phyloP scores from a whole-genome alignment of 53 echinoderm and acorn worm species.

The Hippasteria phrygiana region DNA sequence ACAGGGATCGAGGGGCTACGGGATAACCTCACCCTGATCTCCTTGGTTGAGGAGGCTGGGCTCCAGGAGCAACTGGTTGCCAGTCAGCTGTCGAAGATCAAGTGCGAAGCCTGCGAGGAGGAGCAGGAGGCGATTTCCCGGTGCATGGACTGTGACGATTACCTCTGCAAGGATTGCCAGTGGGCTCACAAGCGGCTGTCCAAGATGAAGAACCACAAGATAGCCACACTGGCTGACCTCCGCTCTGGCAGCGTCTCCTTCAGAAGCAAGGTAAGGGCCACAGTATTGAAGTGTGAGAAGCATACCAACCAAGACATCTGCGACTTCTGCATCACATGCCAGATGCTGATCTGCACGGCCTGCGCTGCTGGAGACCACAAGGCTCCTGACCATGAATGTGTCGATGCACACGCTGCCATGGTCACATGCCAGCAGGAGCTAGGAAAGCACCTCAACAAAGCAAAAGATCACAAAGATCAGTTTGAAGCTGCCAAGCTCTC shows the following conservation, averaged over 20 bases:
- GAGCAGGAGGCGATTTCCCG: conserved; percentile 48
- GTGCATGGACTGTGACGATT: conserved; percentile 62
- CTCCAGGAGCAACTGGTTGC: conserved; percentile 58
- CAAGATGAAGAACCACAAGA: conserved; percentile 64
- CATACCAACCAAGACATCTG: conserved; percentile 53
- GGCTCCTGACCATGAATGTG: conserved; percentile 18
- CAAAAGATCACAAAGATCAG: conserved; percentile 53
- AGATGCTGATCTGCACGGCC: conserved; percentile 49
- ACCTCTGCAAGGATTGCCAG: conserved; percentile 59
- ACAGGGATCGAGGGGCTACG: conserved; percentile 35
- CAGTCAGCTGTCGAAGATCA: conserved; percentile 52
- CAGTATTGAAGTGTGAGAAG: conserved; percentile 25
- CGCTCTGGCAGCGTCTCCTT: conserved; percentile 41
- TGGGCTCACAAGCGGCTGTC: conserved; percentile 57
- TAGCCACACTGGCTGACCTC: conserved; percentile 51
- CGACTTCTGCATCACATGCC: conserved; percentile 53
- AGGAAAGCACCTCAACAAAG: conserved; percentile 6
- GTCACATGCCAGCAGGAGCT: conserved; percentile 38
- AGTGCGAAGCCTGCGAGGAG: conserved; percentile 54
- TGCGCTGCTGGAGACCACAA: conserved; percentile 50
- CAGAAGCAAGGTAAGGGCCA: conserved; percentile 41
- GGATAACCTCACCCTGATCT: conserved; percentile 52
- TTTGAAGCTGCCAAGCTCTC: conserved; percentile 61
- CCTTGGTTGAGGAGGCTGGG: conserved; percentile 51
- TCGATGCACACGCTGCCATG: conserved; percentile 16